Evolutionary conservation across 2,797 vertebrate genomes (phyloP).

Genomic region (Pelobates cultripes): DNA sequence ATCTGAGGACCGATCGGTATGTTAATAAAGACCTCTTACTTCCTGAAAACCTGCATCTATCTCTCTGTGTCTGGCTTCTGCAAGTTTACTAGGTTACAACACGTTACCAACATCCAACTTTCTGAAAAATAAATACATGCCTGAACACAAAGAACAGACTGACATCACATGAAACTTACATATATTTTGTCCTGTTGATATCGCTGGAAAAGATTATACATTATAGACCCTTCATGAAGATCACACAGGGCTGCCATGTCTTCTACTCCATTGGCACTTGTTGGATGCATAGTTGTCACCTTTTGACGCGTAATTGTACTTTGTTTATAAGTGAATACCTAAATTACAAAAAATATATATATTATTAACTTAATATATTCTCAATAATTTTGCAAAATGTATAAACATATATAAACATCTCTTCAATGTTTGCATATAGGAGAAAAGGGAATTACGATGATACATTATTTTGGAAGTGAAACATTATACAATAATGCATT

Average conservation of each 20-base stretch:
- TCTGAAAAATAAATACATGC: background rate
- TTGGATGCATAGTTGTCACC: conserved; percentile 86
- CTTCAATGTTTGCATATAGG: too few relatives aligned
- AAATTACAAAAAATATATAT: conserved; percentile 43
- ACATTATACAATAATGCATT: too few relatives aligned
- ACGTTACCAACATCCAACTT: too few relatives aligned
- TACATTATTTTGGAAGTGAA: too few relatives aligned
- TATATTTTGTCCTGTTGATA: conserved; percentile 90
- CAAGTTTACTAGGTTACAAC: too few relatives aligned
- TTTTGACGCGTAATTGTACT: conserved; percentile 89
- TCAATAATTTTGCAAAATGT: too few relatives aligned
- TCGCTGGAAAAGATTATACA: conserved; percentile 90
- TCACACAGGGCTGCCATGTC: conserved; percentile 92
- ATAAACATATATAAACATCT: too few relatives aligned
- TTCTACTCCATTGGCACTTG: conserved; percentile 81
- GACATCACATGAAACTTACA: conserved; percentile 73
- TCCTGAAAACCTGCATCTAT: too few relatives aligned
- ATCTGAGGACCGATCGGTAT: too few relatives aligned
- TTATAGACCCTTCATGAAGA: conserved; percentile 93
- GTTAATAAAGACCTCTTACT: too few relatives aligned
- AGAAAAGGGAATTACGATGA: too few relatives aligned
- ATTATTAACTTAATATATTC: background rate
- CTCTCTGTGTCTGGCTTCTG: too few relatives aligned
- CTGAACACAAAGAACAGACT: background rate
- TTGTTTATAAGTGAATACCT: conserved; percentile 97